Evolutionary conservation across 2,888 invertebrate species (phyloP).

Genomic region (Tetramorium bicarinatum): DNA sequence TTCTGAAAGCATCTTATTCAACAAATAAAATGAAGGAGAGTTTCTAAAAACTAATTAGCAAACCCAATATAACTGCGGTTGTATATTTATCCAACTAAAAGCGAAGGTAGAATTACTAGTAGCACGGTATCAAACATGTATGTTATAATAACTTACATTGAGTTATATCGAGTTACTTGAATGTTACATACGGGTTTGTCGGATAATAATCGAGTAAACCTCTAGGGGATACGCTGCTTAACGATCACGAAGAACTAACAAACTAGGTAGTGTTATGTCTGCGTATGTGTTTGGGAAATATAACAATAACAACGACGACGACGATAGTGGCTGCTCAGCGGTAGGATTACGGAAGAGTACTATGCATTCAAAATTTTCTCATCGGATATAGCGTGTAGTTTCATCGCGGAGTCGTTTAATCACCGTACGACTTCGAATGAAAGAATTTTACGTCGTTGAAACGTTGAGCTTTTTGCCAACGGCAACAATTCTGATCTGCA

Average conservation of each 20-base stretch:
- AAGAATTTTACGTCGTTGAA: conserved; percentile 14
- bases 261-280: conserved; percentile 43
- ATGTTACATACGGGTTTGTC: conserved; percentile 34
- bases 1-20: not conserved
- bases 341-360: conserved; percentile 43
- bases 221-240: conserved; percentile 51
- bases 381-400: not conserved
- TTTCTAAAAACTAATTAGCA: conserved; percentile 15
- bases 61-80: not conserved
- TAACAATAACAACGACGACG: conserved; percentile 34
- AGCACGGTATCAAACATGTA: not conserved
- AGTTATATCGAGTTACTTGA: conserved; percentile 52
- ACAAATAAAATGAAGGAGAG: not conserved
- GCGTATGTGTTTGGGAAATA: conserved; percentile 14
- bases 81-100: conserved; percentile 7
- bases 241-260: conserved; percentile 56
- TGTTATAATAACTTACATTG: conserved; percentile 44
- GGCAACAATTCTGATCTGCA: not conserved
- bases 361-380: conserved; percentile 41
- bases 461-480: not conserved
- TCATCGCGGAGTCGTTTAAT: conserved; percentile 26
- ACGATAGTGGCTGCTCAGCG: conserved; percentile 9
- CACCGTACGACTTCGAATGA: conserved; percentile 10
- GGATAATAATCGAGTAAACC: conserved; percentile 54
- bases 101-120: conserved; percentile 7